These are phyloP conservation scores for Drosophila bocqueti DNA, from an alignment of 1,140 invertebrate genomes.

Conservation along the genomic window DNA sequence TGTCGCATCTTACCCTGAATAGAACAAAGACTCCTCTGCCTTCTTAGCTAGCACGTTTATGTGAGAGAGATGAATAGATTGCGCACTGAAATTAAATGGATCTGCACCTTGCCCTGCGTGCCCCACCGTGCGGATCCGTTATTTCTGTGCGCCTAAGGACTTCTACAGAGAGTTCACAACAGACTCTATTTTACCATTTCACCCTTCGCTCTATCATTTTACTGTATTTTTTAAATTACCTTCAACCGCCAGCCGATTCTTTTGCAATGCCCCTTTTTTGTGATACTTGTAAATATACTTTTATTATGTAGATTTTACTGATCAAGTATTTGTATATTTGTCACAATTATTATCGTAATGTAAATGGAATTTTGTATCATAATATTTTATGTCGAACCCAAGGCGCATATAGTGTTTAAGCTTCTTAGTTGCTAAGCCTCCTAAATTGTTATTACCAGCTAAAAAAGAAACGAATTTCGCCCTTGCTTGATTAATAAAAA, in stretches of 20 bases:
- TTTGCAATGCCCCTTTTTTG: constrained; percentile 60
- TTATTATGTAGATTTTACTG: constrained; percentile 51
- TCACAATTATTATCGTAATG: constrained; percentile 65
- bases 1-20: constrained; percentile 38
- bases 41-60: constrained; percentile 67
- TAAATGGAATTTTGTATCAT: constrained; percentile 46
- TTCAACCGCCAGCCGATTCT: constrained; percentile 12
- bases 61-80: constrained; percentile 84
- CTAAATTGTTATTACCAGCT: constrained; percentile 25
- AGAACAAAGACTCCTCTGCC: constrained; percentile 38
- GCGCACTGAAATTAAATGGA: constrained; percentile 79
- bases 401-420: constrained; percentile 35
- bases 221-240: background rate
- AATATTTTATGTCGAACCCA: constrained; percentile 27
- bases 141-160: constrained; percentile 48
- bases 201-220: constrained; percentile 7
- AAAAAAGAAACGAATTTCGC: constrained; percentile 36
- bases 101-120: constrained; percentile 3
- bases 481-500: constrained; percentile 41
- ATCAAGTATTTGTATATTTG: constrained; percentile 57
- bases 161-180: constrained; percentile 44
- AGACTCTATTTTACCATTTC: constrained; percentile 48
- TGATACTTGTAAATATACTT: constrained; percentile 77
- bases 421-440: constrained; percentile 29
- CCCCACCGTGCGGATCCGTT: constrained; percentile 21